Evolutionary conservation across 2,113 vertebrate species (phyloP).

Genomic region (Lophius piscatorius): DNA sequence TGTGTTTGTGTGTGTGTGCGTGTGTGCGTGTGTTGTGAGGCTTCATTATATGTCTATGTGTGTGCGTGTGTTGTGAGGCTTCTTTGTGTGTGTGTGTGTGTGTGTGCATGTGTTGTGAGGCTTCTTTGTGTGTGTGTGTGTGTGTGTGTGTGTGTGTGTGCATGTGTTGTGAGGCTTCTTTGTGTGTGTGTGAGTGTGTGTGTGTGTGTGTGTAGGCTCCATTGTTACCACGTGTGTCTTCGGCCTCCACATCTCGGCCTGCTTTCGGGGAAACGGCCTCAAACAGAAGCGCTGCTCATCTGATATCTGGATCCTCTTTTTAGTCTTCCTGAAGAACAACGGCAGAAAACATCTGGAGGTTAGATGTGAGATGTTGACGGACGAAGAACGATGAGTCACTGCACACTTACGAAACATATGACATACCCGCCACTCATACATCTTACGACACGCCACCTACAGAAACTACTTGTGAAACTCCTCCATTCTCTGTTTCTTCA

Average conservation of each 20-base stretch:
- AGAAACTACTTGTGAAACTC: constrained; percentile 48
- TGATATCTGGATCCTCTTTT: constrained; percentile 38
- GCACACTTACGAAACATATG: neutral
- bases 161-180: too few relatives aligned
- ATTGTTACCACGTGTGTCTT: constrained; percentile 59
- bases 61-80: too few relatives aligned
- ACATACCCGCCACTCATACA: constrained; percentile 7
- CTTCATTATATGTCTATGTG: too few relatives aligned
- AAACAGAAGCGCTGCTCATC: constrained; percentile 52
- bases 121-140: too few relatives aligned
- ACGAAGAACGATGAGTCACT: constrained; percentile 60
- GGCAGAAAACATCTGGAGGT: constrained; percentile 46
- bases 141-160: neutral
- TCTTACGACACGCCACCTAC: constrained; percentile 47
- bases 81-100: constrained; percentile 14
- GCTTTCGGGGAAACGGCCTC: constrained; percentile 61
- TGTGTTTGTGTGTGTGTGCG: constrained; percentile 9
- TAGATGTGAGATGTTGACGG: too few relatives aligned
- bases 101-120: too few relatives aligned
- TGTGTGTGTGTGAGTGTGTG: too few relatives aligned
- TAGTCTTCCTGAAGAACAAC: constrained; percentile 4
- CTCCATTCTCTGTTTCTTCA: constrained; percentile 34
- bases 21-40: too few relatives aligned
- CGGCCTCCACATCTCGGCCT: constrained; percentile 47
- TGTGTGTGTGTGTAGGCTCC: constrained; percentile 31